Evolutionary conservation across 2,797 vertebrate species (phyloP), one percentile per base, ranked within the genome.

Genomic region (Darevskia mixta): DNA sequence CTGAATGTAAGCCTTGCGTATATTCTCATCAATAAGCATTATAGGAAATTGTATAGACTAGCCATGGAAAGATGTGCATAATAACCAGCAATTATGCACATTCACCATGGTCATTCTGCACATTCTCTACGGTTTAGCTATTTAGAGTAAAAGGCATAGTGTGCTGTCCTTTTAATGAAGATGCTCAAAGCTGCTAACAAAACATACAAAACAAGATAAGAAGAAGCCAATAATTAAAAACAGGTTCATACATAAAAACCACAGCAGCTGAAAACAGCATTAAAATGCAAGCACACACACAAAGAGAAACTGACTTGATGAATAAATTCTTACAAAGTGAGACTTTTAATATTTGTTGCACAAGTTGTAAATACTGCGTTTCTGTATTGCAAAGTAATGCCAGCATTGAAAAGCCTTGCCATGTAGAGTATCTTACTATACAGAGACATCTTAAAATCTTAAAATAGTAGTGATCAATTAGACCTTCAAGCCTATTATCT

Each of bases 391-490:
- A 29, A 6, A 4, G 55, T 29, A 79, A 85, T 8, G 79, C 86
- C 10, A 86, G 75, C 67, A 64, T 13, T 18, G 87, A 87, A 89
- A 87, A 82, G 41, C 76, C 90, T 92, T 90, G 83, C 89, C 79
- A 83, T 5, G 88, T 89, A 90, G 71, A 82, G 83, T 85, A 91
- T 83, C 91, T 91, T 90, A 83, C 91, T 94, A 90, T 91, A 92
- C 84, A 86, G 55, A 94, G 92, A 87, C 94, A 93, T 90, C 94
- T 95, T 93, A 92, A 94, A 94, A 90, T 73, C 92, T 95, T 94
- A 96, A 96, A 95, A 95, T 95, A 96, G 94, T 91, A 92, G 94
- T 92, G 93, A 93, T 94, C 94, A 95, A 94, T 95, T 94, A 95
- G 94, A 92, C 88, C 90, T 90, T 93, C 93, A 96, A 96, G 94